A percentile compares a stretch with the other conserved stretches of the same genome.
These are phyloP conservation scores for Pogonocherus hispidulus DNA, from an alignment of 2,888 invertebrate species.

Conservation along the genomic window DNA sequence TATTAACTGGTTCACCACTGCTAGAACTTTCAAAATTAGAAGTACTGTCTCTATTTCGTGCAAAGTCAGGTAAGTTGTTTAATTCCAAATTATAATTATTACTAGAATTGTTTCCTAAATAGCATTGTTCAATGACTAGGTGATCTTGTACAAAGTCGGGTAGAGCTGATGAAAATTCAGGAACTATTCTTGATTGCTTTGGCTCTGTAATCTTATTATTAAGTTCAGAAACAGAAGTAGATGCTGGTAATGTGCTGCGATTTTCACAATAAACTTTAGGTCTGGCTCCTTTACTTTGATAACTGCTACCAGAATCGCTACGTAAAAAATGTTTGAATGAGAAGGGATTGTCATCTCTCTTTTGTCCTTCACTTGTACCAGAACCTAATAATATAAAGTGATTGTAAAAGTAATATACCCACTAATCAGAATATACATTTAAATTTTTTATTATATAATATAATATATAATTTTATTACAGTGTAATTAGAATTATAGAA, in stretches of 20 bases:
- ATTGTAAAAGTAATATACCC: neutral
- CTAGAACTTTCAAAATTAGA: conserved; percentile 49
- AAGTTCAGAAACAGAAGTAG: conserved; percentile 64
- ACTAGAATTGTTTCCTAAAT: conserved; percentile 70
- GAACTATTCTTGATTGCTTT: conserved; percentile 66
- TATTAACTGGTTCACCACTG: conserved; percentile 9
- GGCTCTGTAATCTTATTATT: conserved; percentile 38
- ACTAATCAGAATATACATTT: no score
- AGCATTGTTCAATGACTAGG: conserved; percentile 80
- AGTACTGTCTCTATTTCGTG: conserved; percentile 45
- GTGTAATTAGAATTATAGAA: no score
- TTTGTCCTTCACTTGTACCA: conserved; percentile 52
- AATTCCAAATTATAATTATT: conserved; percentile 67
- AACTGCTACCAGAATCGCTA: conserved; percentile 73
- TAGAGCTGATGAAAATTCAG: conserved; percentile 76
- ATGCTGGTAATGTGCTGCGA: conserved; percentile 59
- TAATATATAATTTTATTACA: no score
- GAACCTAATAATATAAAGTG: conserved; percentile 32
- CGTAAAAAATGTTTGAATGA: conserved; percentile 89
- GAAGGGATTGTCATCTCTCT: conserved; percentile 81
- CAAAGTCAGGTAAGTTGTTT: conserved; percentile 46
- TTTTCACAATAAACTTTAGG: conserved; percentile 78
- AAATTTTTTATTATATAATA: no score
- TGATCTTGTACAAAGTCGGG: conserved; percentile 94
- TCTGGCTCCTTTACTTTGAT: conserved; percentile 81